Evolutionary conservation across 2,888 invertebrate genomes (phyloP).

Genomic region (Eretmocerus hayati): DNA sequence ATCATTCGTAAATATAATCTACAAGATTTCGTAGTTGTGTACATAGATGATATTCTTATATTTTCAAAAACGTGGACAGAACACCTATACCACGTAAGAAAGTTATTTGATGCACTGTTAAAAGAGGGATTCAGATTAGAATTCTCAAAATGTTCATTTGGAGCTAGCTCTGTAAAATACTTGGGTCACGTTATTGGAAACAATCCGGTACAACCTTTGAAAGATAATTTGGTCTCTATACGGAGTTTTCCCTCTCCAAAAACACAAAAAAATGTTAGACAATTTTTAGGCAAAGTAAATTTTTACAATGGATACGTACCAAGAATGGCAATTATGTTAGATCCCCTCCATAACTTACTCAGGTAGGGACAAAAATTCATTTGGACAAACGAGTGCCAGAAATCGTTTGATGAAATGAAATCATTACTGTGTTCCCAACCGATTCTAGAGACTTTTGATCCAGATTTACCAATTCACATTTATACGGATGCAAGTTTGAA

Average conservation of each 20-base stretch:
- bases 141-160: constrained; percentile 23
- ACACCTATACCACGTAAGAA: constrained; percentile 24
- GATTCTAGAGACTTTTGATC: constrained; percentile 29
- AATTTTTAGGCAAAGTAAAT: constrained; percentile 21
- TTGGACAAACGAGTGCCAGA: constrained; percentile 26
- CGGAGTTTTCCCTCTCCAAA: constrained; percentile 17
- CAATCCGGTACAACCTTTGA: constrained; percentile 23
- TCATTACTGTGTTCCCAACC: constrained; percentile 27
- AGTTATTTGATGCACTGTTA: constrained; percentile 23
- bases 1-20: constrained; percentile 22
- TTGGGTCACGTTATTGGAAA: too few species aligned
- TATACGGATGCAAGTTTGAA: constrained; percentile 30
- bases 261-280: constrained; percentile 10
- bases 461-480: constrained; percentile 26
- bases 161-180: constrained; percentile 8
- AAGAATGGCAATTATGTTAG: too few species aligned
- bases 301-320: constrained; percentile 19
- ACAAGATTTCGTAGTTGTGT: too few species aligned
- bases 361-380: constrained; percentile 23
- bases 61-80: constrained; percentile 25
- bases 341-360: constrained; percentile 24
- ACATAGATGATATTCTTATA: too few species aligned
- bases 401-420: too few species aligned
- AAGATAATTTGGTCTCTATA: constrained; percentile 24
- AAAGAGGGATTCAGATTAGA: too few species aligned